These are phyloP conservation scores for Drosophila prostipennis DNA, from an alignment of 2,888 invertebrate genomes.

Conservation along the genomic window DNA sequence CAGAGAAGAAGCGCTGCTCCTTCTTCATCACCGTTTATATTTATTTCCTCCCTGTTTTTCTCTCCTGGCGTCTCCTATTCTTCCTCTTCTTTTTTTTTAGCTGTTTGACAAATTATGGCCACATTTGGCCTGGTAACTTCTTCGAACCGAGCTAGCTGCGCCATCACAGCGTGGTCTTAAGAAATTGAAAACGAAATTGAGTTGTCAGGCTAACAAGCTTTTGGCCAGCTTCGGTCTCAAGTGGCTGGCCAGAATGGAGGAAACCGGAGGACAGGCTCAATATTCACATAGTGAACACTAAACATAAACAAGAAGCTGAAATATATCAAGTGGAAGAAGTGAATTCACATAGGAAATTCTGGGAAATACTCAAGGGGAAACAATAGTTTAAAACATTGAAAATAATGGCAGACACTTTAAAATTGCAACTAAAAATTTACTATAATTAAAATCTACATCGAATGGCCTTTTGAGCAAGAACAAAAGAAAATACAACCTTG, in stretches of 20 bases:
- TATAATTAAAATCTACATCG: too few relatives aligned
- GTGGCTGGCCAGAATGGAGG: constrained; percentile 41
- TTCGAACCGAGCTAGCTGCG: constrained; percentile 9
- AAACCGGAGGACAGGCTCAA: constrained; percentile 18
- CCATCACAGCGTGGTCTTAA: constrained; percentile 37
- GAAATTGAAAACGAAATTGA: constrained; percentile 76
- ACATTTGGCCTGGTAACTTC: constrained; percentile 53
- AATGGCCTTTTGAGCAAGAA: neutral
- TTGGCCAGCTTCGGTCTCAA: constrained; percentile 54
- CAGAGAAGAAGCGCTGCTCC: neutral
- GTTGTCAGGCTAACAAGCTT: constrained; percentile 71
- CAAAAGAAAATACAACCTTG: neutral
- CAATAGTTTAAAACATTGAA: neutral
- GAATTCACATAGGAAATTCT: constrained; percentile 1
- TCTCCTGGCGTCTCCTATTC: constrained; percentile 11
- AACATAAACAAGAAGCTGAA: constrained; percentile 1
- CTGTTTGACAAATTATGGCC: constrained; percentile 75
- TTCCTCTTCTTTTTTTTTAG: constrained; percentile 8
- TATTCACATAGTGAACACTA: constrained; percentile 16
- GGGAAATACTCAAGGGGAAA: neutral
- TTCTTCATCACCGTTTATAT: constrained; percentile 30
- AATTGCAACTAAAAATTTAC: neutral
- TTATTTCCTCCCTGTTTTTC: constrained; percentile 25
- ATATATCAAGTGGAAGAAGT: neutral
- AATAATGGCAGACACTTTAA: neutral